Conservation (phyloP, 2,888 invertebrate genomes). For the Plagodis pulveraria region DNA sequence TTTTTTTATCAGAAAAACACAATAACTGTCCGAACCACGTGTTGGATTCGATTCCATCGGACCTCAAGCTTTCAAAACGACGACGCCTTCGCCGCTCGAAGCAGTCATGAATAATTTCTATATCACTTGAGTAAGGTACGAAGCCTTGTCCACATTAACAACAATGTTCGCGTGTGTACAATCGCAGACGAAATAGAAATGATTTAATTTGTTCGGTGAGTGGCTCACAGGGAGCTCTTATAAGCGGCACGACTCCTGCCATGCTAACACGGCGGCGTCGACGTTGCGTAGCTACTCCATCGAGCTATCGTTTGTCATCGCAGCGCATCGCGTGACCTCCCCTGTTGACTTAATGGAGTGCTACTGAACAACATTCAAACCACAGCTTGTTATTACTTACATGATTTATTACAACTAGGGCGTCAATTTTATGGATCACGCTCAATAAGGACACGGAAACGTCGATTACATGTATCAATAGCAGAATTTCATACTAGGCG, state of each 20-base stretch:
- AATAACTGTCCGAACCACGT: too few relatives aligned
- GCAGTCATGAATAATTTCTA: too few relatives aligned
- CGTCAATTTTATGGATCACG: conserved; percentile 16
- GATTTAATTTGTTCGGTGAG: conserved; percentile 75
- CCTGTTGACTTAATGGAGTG: conserved; percentile 79
- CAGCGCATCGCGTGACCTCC: conserved; percentile 68
- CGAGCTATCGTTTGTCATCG: conserved; percentile 55
- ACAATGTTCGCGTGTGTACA: conserved; percentile 69
- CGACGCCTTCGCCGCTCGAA: too few relatives aligned
- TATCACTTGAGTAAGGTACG: neutral
- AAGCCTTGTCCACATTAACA: conserved; percentile 51
- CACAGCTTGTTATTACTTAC: conserved; percentile 59
- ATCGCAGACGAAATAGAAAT: conserved; percentile 74
- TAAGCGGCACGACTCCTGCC: conserved; percentile 2
- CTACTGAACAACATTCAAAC: conserved; percentile 61
- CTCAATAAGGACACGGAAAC: conserved; percentile 2
- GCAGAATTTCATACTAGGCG: conserved; percentile 11
- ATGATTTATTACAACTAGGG: conserved; percentile 48
- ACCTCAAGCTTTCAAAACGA: too few relatives aligned
- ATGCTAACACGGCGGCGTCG: conserved; percentile 6
- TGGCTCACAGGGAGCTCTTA: conserved; percentile 58
- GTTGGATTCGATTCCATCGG: too few relatives aligned
- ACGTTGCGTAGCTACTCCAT: conserved; percentile 6
- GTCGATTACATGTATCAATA: conserved; percentile 15
- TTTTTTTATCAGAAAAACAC: too few relatives aligned